Evolutionary conservation across 2,797 vertebrate genomes (phyloP), one percentile per base, ranked within the genome.

Genomic region (Thunnus albacares): DNA sequence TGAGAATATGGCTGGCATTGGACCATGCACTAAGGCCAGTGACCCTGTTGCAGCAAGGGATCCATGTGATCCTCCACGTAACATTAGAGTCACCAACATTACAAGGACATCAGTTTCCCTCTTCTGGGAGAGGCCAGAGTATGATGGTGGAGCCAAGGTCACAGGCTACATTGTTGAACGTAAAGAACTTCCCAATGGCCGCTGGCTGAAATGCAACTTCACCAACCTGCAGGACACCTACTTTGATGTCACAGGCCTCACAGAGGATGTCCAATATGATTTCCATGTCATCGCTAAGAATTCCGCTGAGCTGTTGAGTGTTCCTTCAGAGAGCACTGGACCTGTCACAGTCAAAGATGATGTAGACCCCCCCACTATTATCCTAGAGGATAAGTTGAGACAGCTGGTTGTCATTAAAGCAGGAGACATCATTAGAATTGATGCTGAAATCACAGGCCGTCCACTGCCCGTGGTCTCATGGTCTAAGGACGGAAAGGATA

Each of bases 181-280:
- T 24, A 97, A 95, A 92, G 97, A 99, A 79, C 83, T 99, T 55
- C 98, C 98, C 75, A 96, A 96, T 67, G 98, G 98, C 33, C 97
- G 98, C 71, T 99, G 98, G 98, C 94, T 99, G 81, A 99, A 99
- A 83, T 99, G 97, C 88, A 99, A 99, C 91, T 99, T 97, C 80
- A 94, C 96, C 49, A 99, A 98, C 65, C 80, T 99, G 35, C 97
- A 97, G 85, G 98, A 99, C 89, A 99, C 97, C 9, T 98, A 95
- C 90, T 99, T 97, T 68, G 97, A 99, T 73, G 95, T 99, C 59
- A 97, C 96, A 80, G 97, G 97, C 78, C 97, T 99, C 80, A 98
- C 96, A 86, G 98, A 99, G 95, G 98, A 99, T 90, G 95, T 97
- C 58, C 95, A 96, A 79, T 99, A 99, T 77, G 98, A 99, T 85